phyloP scores from a whole-genome alignment of 2,113 vertebrate species.

The Plectropomus leopardus region DNA sequence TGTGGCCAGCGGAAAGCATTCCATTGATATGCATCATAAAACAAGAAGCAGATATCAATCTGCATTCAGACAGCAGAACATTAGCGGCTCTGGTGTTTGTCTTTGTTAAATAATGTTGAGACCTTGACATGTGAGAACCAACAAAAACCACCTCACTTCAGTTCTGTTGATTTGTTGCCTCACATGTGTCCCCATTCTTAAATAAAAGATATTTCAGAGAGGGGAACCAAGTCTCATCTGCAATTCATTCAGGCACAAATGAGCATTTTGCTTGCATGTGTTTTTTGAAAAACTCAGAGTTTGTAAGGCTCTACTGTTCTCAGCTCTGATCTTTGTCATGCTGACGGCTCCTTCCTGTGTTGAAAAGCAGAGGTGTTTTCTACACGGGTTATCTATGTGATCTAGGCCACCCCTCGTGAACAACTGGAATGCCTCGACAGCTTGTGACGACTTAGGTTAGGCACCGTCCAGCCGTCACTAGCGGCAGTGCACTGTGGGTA shows the following conservation, averaged over 20 bases:
- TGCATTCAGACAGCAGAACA: neutral
- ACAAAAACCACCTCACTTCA: neutral
- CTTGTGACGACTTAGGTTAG: slow-evolving; percentile 31
- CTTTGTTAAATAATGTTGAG: neutral
- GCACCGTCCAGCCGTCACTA: neutral
- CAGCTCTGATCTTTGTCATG: neutral
- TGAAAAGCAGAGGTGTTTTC: slow-evolving; percentile 23
- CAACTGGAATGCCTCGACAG: slow-evolving; percentile 42
- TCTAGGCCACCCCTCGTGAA: slow-evolving; percentile 1
- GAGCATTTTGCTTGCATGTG: neutral
- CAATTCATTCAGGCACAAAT: neutral
- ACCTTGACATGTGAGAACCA: neutral
- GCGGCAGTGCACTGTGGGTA: slow-evolving; percentile 50
- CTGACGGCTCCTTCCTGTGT: slow-evolving; percentile 15
- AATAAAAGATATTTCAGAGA: neutral
- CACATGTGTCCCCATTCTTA: neutral
- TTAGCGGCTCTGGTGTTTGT: neutral
- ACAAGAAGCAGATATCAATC: slow-evolving; percentile 33
- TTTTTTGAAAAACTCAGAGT: neutral
- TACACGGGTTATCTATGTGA: slow-evolving; percentile 9
- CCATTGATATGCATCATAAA: slow-evolving; percentile 14
- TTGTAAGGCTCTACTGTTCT: neutral
- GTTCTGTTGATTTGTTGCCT: neutral
- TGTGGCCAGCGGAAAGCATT: slow-evolving; percentile 6
- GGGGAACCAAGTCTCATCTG: neutral